Percentiles rank a stretch among this genome's conserved stretches.
Evolutionary conservation across 2,113 vertebrate species (phyloP).

Genomic region (Microcebus murinus): DNA sequence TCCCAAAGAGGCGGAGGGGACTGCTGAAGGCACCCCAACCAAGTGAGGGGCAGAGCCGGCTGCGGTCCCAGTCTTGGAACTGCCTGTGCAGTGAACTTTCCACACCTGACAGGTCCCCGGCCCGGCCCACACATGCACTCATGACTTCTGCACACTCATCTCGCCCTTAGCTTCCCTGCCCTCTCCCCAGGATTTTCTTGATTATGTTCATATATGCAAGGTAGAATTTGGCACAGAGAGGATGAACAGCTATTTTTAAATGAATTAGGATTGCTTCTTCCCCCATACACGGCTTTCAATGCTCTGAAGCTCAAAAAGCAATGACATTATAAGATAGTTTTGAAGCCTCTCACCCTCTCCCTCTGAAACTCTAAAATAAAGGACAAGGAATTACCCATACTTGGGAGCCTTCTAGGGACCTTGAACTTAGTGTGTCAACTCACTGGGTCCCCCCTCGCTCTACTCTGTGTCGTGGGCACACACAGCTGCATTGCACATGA

Average conservation of each 20-base stretch:
- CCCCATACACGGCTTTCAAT: background rate
- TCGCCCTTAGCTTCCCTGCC: background rate
- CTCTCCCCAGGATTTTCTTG: background rate
- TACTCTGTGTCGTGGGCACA: accelerated
- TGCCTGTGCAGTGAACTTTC: background rate
- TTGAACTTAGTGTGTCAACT: background rate
- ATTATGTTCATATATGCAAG: background rate
- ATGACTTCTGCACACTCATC: background rate
- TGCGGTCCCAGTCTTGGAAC: background rate
- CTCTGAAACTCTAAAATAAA: background rate
- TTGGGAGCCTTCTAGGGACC: accelerated
- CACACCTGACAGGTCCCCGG: accelerated
- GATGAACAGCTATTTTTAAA: background rate
- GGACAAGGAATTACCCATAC: background rate
- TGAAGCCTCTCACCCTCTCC: background rate
- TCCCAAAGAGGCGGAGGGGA: background rate
- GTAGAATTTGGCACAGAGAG: background rate
- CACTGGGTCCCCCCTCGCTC: background rate
- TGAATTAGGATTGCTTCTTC: background rate
- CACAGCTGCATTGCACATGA: background rate
- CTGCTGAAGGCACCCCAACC: accelerated
- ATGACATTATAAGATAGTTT: background rate
- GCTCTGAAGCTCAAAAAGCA: background rate
- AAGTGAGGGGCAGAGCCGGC: background rate
- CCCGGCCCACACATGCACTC: background rate